A percentile compares a stretch with the other conserved stretches of the same genome.
Evolutionary conservation across 2,888 invertebrate genomes (phyloP).

Genomic region (Melinopterus prodromus): DNA sequence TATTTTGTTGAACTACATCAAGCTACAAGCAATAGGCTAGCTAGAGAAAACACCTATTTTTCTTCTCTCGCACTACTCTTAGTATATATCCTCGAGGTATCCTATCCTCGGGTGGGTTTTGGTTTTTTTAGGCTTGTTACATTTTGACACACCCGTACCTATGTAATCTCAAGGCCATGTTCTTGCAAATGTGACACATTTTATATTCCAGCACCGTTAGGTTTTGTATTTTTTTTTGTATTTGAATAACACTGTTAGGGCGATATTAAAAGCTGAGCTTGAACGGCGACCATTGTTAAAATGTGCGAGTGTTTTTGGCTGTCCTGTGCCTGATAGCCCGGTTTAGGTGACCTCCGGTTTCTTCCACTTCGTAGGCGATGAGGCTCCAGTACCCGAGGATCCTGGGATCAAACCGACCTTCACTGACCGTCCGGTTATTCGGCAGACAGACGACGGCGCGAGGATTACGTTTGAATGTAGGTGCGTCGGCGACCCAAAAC

Average conservation of each 20-base stretch:
- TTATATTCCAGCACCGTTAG: slow-evolving; percentile 47
- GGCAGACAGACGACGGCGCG: slow-evolving; percentile 95
- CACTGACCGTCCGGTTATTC: slow-evolving; percentile 96
- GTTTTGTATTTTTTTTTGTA: slow-evolving; percentile 47
- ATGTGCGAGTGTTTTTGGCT: slow-evolving; percentile 61
- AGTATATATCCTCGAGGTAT: too few species aligned
- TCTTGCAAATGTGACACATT: slow-evolving; percentile 57
- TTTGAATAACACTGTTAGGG: slow-evolving; percentile 53
- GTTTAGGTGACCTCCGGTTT: slow-evolving; percentile 54
- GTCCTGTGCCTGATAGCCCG: slow-evolving; percentile 51
- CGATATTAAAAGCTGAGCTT: slow-evolving; percentile 62
- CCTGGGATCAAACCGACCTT: slow-evolving; percentile 93
- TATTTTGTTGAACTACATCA: slow-evolving; percentile 48
- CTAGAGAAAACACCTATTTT: slow-evolving; percentile 46
- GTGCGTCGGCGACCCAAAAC: slow-evolving; percentile 96
- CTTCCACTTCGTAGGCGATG: slow-evolving; percentile 78
- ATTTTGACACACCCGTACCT: slow-evolving; percentile 37
- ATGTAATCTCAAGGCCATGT: slow-evolving; percentile 52
- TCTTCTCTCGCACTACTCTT: slow-evolving; percentile 20
- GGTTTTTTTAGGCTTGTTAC: slow-evolving; percentile 35
- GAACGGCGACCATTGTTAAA: slow-evolving; percentile 59
- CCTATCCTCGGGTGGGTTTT: slow-evolving; percentile 29
- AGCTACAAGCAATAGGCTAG: slow-evolving; percentile 51
- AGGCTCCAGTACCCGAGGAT: slow-evolving; percentile 92
- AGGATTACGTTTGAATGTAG: slow-evolving; percentile 97